Evolutionary conservation across 2,797 vertebrate species (phyloP), one percentile per base, ranked within the genome.

Genomic region (Micropoecilia bifurca): DNA sequence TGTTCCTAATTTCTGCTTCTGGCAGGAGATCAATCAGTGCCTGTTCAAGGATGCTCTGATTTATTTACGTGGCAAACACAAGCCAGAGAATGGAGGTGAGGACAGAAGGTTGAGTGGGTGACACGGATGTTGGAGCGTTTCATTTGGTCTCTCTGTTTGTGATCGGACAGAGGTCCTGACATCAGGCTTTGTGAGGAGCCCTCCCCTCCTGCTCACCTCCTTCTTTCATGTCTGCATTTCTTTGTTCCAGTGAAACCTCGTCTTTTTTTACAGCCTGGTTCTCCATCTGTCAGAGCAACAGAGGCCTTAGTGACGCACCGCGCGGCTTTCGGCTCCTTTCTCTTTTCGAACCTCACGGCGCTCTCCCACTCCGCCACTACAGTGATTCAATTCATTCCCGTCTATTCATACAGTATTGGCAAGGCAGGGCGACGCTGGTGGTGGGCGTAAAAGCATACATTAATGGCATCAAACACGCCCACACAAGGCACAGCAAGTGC

Each of bases 361-460:
- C 85, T 78, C 87, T 80, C 88, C 86, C 88, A 90, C 87, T 78
- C 77, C n/a, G 20, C 50, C 2, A 45, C 33, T 71, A 85, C 88
- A 86, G 79, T 89, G 90, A 90, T 89, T 89, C 82, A 85, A 81
- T 91, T 88, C 76, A 87, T 79, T 86, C 73, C 80, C 72, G 45
- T 76, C 84, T 79, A 69, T 87, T 89, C 84, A 85, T 71, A 82
- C 79, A 53, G 55, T 74, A 28, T 72, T 71, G 77, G 83, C 78
- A 75, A 73, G 57, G 77, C 82, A 80, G 85, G 83, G 80, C 77
- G 50, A 86, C 82, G 82, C 85, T 84, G 71, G 10, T 1, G 77
- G 92, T 90, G 84, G 90, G 90, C 61, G 81, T 85, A 79, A 84
- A 81, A 90, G 84, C 87, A 80, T 88, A 82, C 83, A 90, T 92